Conservation (phyloP, 2,888 invertebrate species). For the Tridacna gigas region DNA sequence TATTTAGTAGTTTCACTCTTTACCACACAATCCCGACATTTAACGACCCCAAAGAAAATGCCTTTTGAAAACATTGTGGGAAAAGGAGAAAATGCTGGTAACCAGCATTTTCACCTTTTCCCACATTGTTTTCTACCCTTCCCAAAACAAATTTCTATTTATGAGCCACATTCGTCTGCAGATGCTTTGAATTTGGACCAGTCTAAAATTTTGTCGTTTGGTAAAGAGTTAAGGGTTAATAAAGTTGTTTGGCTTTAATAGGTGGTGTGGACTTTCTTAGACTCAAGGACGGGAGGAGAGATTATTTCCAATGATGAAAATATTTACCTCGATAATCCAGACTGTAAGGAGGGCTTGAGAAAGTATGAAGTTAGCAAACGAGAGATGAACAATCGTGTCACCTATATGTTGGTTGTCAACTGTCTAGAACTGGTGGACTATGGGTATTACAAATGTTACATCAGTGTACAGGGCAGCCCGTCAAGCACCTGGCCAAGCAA, state of each 20-base stretch:
- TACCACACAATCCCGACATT: too few relatives aligned
- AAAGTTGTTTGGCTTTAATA: conserved; percentile 27
- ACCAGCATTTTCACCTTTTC: too few relatives aligned
- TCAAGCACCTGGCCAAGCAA: conserved; percentile 71
- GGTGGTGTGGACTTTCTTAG: conserved; percentile 69
- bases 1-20: too few relatives aligned
- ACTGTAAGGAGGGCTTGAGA: conserved; percentile 65
- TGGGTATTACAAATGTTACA: conserved; percentile 78
- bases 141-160: too few relatives aligned
- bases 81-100: too few relatives aligned
- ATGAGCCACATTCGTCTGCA: too few relatives aligned
- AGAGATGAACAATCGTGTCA: conserved; percentile 65
- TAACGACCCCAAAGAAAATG: too few relatives aligned
- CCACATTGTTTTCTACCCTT: too few relatives aligned
- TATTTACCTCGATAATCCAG: conserved; percentile 60
- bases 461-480: conserved; percentile 69
- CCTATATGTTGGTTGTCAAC: conserved; percentile 79
- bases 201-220: too few relatives aligned
- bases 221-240: too few relatives aligned
- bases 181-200: too few relatives aligned
- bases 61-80: too few relatives aligned
- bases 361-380: conserved; percentile 72
- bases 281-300: conserved; percentile 62
- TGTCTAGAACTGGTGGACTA: conserved; percentile 77
- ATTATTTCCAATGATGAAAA: conserved; percentile 67